These are phyloP conservation scores for Melanotaenia pygmaea DNA, from an alignment of 2,797 vertebrate species.

Conservation along the genomic window DNA sequence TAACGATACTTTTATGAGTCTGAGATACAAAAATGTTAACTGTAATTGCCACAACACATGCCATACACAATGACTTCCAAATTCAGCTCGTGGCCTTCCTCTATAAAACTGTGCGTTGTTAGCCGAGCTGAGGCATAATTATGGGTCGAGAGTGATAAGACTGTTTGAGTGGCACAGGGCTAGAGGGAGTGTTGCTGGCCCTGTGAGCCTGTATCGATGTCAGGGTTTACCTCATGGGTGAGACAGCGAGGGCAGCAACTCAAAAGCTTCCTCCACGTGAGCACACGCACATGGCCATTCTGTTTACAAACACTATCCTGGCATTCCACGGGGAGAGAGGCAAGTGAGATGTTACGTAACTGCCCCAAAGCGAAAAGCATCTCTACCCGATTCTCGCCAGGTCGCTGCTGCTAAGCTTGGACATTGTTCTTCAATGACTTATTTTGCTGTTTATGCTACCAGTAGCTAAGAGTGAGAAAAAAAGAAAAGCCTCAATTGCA, in stretches of 20 bases:
- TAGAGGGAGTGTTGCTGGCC: conserved; percentile 62
- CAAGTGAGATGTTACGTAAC: conserved; percentile 81
- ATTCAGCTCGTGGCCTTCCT: conserved; percentile 18
- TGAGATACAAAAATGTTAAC: conserved; percentile 8
- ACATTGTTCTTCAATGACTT: conserved; percentile 49
- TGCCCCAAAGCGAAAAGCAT: conserved; percentile 71
- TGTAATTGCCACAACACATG: conserved; percentile 9
- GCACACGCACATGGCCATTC: conserved; percentile 83
- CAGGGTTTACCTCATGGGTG: conserved; percentile 81
- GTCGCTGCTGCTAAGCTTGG: conserved; percentile 54
- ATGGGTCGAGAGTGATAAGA: conserved; percentile 62
- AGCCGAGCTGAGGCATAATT: conserved; percentile 53
- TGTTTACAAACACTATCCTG: conserved; percentile 92
- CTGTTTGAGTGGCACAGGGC: conserved; percentile 55
- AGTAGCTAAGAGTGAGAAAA: conserved; percentile 17
- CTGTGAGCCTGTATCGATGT: conserved; percentile 63
- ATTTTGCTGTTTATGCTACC: conserved; percentile 14
- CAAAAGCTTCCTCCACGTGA: conserved; percentile 81
- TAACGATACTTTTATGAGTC: conserved; percentile 20
- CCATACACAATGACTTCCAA: conserved; percentile 3
- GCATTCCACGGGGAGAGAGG: conserved; percentile 77
- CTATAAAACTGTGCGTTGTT: conserved; percentile 1
- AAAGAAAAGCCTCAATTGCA: conserved; percentile 11
- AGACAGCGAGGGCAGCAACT: conserved; percentile 75
- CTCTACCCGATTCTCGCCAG: conserved; percentile 54